phyloP scores from a whole-genome alignment of 2,888 invertebrate genomes.

The Carabus problematicus region DNA sequence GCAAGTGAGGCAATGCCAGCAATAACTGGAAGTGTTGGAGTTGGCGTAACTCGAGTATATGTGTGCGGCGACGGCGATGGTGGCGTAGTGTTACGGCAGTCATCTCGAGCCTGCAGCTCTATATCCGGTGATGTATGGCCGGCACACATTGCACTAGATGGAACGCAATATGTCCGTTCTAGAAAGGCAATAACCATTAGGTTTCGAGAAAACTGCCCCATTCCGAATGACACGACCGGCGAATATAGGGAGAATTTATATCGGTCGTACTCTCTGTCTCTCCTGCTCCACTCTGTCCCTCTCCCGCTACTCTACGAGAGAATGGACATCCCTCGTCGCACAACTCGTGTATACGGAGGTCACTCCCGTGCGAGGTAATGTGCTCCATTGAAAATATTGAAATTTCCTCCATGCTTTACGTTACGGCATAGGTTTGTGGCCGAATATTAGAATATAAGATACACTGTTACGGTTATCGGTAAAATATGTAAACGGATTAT shows the following conservation, averaged over 20 bases:
- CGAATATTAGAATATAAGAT: too few species aligned
- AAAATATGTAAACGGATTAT: too few species aligned
- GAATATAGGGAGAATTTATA: slow-evolving; percentile 68
- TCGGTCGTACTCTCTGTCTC: slow-evolving; percentile 54
- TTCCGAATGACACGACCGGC: slow-evolving; percentile 67
- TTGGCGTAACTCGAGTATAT: background rate
- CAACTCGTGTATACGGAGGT: background rate
- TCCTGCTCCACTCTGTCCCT: slow-evolving; percentile 48
- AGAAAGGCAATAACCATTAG: slow-evolving; percentile 70
- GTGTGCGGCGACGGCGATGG: background rate
- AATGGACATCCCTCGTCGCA: background rate
- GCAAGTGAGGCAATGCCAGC: too few species aligned
- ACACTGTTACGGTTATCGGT: too few species aligned
- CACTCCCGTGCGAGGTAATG: background rate
- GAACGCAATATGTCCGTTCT: slow-evolving; percentile 67
- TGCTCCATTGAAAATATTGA: background rate
- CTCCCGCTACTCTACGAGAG: background rate
- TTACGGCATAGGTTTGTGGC: too few species aligned
- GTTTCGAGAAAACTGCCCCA: slow-evolving; percentile 68
- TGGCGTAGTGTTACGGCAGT: slow-evolving; percentile 21
- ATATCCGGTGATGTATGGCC: slow-evolving; percentile 63
- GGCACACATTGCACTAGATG: slow-evolving; percentile 67
- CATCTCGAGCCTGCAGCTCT: slow-evolving; percentile 51
- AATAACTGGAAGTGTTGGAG: too few species aligned
- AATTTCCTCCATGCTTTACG: too few species aligned